Percentiles rank a stretch among this genome's conserved stretches.
phyloP scores from a whole-genome alignment of 2,888 invertebrate species.

The Metopia argyrocephala region DNA sequence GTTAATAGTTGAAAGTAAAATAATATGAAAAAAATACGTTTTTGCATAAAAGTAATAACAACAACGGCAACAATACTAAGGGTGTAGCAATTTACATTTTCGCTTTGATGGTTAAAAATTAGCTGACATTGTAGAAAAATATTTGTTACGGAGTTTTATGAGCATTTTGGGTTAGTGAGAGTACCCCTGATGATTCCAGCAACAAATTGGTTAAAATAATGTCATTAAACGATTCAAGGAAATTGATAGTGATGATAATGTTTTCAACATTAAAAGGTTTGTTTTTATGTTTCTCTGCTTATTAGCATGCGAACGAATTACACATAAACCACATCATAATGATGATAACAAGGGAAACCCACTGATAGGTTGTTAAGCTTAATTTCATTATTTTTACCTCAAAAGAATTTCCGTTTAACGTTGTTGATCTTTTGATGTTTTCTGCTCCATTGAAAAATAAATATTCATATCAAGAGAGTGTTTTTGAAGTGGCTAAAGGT shows the following conservation, averaged over 20 bases:
- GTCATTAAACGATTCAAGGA: background rate
- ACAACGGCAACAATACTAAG: background rate
- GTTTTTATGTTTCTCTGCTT: conserved; percentile 21
- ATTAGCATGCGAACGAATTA: conserved; percentile 5
- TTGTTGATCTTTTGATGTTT: conserved; percentile 54
- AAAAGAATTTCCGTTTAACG: background rate
- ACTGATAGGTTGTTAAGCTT: conserved; percentile 48
- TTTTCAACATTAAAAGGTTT: conserved; percentile 50
- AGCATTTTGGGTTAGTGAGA: background rate
- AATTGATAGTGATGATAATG: conserved; percentile 57
- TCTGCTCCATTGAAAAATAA: background rate
- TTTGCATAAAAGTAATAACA: conserved; percentile 19
- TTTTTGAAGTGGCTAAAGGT: conserved; percentile 8
- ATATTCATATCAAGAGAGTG: background rate
- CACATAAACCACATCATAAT: background rate
- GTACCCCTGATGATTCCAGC: background rate
- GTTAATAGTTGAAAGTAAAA: background rate
- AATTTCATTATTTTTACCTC: conserved; percentile 59
- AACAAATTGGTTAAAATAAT: conserved; percentile 37
- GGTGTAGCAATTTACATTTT: conserved; percentile 57
- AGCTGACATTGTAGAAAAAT: conserved; percentile 57
- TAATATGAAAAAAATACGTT: conserved; percentile 9
- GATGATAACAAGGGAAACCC: background rate
- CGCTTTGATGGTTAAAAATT: conserved; percentile 61
- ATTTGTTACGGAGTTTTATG: conserved; percentile 12